A percentile compares a stretch with the other conserved stretches of the same genome.
phyloP scores from a whole-genome alignment of 2,888 invertebrate species.

The Blastobasis adustella region DNA sequence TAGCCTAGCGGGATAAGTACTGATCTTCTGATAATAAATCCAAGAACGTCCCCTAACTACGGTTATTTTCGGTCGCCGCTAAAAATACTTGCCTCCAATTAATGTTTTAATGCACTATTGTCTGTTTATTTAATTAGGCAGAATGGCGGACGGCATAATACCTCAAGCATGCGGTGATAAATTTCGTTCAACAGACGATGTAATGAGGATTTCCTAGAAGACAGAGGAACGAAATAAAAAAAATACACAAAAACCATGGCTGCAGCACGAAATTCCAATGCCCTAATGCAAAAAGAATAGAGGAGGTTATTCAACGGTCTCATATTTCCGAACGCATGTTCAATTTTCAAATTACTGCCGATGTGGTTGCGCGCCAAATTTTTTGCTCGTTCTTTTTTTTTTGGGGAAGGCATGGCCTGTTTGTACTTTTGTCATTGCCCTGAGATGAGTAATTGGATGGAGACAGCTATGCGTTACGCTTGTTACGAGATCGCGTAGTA shows the following conservation, averaged over 20 bases:
- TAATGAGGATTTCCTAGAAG: slow-evolving; percentile 56
- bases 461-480: not conserved
- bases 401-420: slow-evolving; percentile 22
- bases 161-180: slow-evolving; percentile 29
- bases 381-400: slow-evolving; percentile 22
- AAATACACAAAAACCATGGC: slow-evolving; percentile 17
- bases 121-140: slow-evolving; percentile 14
- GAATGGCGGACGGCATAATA: slow-evolving; percentile 20
- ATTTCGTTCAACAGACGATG: slow-evolving; percentile 25
- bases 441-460: not conserved
- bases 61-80: too few species aligned
- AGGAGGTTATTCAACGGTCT: slow-evolving; percentile 2
- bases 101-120: too few species aligned
- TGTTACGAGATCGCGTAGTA: too few species aligned
- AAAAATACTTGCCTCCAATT: too few species aligned
- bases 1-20: too few species aligned
- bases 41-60: too few species aligned
- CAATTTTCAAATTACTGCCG: slow-evolving; percentile 7
- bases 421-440: slow-evolving; percentile 10
- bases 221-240: slow-evolving; percentile 31
- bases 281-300: slow-evolving; percentile 3
- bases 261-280: slow-evolving; percentile 1
- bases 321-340: not conserved
- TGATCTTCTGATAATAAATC: too few species aligned
- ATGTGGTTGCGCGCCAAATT: slow-evolving; percentile 24